These are phyloP conservation scores for Brachionus sp. DNA, from an alignment of 1,140 invertebrate genomes.

Conservation along the genomic window DNA sequence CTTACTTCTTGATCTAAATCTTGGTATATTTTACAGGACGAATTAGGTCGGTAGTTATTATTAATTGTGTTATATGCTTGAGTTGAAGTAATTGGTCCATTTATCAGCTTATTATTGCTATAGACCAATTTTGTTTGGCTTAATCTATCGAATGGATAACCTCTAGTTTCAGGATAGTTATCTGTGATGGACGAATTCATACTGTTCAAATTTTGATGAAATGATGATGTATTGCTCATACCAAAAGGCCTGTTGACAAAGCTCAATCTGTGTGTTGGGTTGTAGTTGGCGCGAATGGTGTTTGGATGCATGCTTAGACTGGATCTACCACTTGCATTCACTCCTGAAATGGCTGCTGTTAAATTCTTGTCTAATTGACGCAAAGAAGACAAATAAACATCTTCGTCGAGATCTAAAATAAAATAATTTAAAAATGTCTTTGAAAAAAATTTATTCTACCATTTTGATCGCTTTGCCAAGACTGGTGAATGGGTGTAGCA, in stretches of 20 bases:
- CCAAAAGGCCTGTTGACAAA: slow-evolving; percentile 40
- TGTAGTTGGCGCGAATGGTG: slow-evolving; percentile 3
- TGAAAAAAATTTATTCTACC: not conserved
- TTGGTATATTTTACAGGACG: slow-evolving; percentile 46
- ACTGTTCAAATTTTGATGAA: slow-evolving; percentile 42
- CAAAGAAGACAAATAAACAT: slow-evolving; percentile 33
- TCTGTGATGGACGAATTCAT: not conserved
- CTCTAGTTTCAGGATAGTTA: slow-evolving; percentile 2
- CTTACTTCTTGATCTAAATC: slow-evolving; percentile 31
- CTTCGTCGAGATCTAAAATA: slow-evolving; percentile 22
- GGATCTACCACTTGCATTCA: not conserved
- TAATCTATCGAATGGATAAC: slow-evolving; percentile 37
- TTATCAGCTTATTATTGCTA: slow-evolving; percentile 2
- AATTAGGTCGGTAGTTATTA: slow-evolving; percentile 27
- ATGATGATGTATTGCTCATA: not conserved
- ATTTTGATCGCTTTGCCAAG: slow-evolving; percentile 38
- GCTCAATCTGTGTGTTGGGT: slow-evolving; percentile 15
- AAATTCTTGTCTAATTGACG: slow-evolving; percentile 38
- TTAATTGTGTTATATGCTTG: not conserved
- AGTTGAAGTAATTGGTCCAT: slow-evolving; percentile 10
- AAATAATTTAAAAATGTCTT: not conserved
- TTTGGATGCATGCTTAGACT: not conserved
- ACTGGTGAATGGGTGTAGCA: slow-evolving; percentile 41
- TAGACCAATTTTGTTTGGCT: slow-evolving; percentile 28
- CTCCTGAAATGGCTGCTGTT: slow-evolving; percentile 31